Evolutionary conservation across 2,113 vertebrate genomes (phyloP), one percentile per base, ranked within the genome.

Genomic region (Merops nubicus): DNA sequence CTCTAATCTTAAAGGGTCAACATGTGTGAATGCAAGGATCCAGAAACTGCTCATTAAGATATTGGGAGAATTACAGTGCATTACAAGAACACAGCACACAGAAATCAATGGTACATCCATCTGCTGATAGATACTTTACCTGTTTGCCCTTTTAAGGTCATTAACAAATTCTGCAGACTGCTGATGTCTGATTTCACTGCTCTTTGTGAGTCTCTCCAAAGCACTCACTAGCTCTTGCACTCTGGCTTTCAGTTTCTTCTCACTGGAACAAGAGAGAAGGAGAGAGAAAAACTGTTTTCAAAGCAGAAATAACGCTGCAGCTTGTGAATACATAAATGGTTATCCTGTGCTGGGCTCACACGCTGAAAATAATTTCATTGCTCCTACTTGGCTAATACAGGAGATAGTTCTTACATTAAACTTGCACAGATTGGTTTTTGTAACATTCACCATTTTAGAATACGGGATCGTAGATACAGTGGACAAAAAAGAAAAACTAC

Each of bases 101-200:
- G 38, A 73, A 53, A 48, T 25, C 33, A 59, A 1, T 4, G 7
- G 12, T 34, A 8, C 12, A 38, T 23, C 16, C 25, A n/a, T 28
- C 57, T 73, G 74, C 15, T 42, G 21, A n/a, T 42, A 42, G 33
- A n/a, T 43, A 8, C 40, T 70, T 97, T 97, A 99, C 99, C 99
- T 99, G 98, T 99, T 99, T 40, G 99, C 99, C 80, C 98, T 97
- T 95, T 99, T 99, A 25, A 99, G 97, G 95, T 99, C 99, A 69
- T 98, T 99, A 29, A 99, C 98, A 48, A 99, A 99, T 95, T 99
- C 99, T 7, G 98, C 98, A 6, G 98, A 99, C 57, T 99, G 99
- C 96, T 99, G 98, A 92, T 99, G 98, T 77, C 98, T 96, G 86
- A 99, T 98, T 94, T 99, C 99, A 43, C 98, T 99, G 98, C 98